Evolutionary conservation across 92 coral and sea anemone species (phyloP), one percentile per base, ranked within the genome.

Genomic region (Phenganax stokvisi): DNA sequence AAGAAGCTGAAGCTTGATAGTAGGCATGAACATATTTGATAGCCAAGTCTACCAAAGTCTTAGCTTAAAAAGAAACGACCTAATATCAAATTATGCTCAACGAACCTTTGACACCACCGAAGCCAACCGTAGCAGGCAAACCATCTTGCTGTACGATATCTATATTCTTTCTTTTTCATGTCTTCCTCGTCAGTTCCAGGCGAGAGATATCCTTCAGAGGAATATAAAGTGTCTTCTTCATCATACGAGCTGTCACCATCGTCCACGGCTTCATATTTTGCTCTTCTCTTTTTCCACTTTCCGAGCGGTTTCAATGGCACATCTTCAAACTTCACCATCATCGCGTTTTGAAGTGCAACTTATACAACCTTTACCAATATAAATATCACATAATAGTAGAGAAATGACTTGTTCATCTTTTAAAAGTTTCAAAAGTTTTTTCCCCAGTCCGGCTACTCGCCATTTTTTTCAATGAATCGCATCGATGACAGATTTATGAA

Each of bases 291-390:
- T 60, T 63, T 62, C 83, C 73, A 62, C 56, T 79, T 79, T 8
- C 59, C 83, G 44, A 47, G 51, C 83, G 83, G 83, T 64, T 79
- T 79, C 17, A 79, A 52, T 51, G 83, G 83, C 2, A 79, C 55
- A 64, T 79, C 83, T 54, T 79, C 83, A 17, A 63, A 79, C 17
- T 47, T 60, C 37, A 79, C 83, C 83, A 79, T 79, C 83, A 79
- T 79, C 65, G n/a, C 74, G 83, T 52, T 63, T 30, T 68, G 7
- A 68, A 7, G 73, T 68, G 16, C 47, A 30, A 68, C 15, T 12
- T 68, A 68, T 0, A 68, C 31, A 53, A 20, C 13, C 47, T 17
- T 64, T 30, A 64, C 31, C 11, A 37, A 30, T 11, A 68, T 37
- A 30, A 68, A 12, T 20, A 53, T 53, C 52, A 68, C 17, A 37